Evolutionary conservation across 2,797 vertebrate species (phyloP).

Genomic region (Phoeniculus purpureus): DNA sequence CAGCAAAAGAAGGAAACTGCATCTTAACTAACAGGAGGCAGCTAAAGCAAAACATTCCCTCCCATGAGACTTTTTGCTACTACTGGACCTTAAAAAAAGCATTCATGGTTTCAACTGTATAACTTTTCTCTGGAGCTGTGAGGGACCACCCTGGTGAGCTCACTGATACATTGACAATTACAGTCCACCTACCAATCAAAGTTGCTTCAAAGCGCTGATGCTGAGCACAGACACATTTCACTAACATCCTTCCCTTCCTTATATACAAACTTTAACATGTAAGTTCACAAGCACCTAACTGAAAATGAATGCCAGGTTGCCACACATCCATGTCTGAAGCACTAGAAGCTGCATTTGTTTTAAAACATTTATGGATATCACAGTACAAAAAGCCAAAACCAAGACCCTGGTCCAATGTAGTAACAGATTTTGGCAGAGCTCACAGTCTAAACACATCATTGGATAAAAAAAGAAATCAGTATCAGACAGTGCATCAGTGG

Average conservation of each 20-base stretch:
- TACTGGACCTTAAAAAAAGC: not conserved
- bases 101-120: not conserved
- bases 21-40: not conserved
- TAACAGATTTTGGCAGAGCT: not conserved
- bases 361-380: not conserved
- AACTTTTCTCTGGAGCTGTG: not conserved
- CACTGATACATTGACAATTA: not conserved
- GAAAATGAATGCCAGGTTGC: not conserved
- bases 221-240: not conserved
- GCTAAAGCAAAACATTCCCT: not conserved
- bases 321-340: rapidly evolving
- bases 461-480: not conserved
- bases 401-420: not conserved
- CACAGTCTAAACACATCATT: not conserved
- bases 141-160: rapidly evolving
- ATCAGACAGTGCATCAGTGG: not conserved
- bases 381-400: not conserved
- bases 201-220: not conserved
- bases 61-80: rapidly evolving
- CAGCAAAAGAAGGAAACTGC: not conserved
- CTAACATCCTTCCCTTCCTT: not conserved
- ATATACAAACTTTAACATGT: not conserved
- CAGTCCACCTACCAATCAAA: not conserved
- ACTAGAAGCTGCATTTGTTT: too few relatives aligned
- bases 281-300: not conserved